Evolutionary conservation across 1,140 invertebrate species (phyloP).

Genomic region (Philotrypesis tridentata): DNA sequence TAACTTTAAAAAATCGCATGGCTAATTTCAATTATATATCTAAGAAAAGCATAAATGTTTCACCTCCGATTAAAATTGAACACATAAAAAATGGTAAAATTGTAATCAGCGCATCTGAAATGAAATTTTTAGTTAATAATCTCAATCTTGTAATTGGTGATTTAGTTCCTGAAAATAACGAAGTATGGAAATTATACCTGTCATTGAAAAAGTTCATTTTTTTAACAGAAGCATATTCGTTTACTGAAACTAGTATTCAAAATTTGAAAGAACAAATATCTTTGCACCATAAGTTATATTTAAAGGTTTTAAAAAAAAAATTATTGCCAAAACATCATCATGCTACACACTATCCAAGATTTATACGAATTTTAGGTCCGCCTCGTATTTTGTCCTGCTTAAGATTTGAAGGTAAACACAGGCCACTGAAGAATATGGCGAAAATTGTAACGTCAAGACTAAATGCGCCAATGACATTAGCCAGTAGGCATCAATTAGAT

Average conservation of each 20-base stretch:
- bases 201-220: slow-evolving; percentile 32
- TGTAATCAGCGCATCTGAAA: slow-evolving; percentile 56
- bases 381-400: slow-evolving; percentile 42
- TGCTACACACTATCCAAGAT: slow-evolving; percentile 40
- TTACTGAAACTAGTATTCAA: slow-evolving; percentile 1
- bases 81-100: slow-evolving; percentile 48
- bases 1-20: slow-evolving; percentile 49
- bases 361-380: slow-evolving; percentile 47
- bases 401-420: slow-evolving; percentile 45
- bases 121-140: slow-evolving; percentile 49
- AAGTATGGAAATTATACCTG: slow-evolving; percentile 44
- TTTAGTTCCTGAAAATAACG: slow-evolving; percentile 39
- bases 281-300: slow-evolving; percentile 46
- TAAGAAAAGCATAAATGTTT: slow-evolving; percentile 38
- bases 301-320: slow-evolving; percentile 39
- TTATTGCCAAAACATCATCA: slow-evolving; percentile 50
- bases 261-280: slow-evolving; percentile 29
- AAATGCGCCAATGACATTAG: neutral
- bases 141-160: slow-evolving; percentile 51
- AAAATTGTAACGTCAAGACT: neutral
- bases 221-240: slow-evolving; percentile 11
- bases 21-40: slow-evolving; percentile 49
- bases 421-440: slow-evolving; percentile 16
- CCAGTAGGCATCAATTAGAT: neutral
- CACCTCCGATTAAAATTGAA: slow-evolving; percentile 45